Evolutionary conservation across 2,888 invertebrate genomes (phyloP).

Genomic region (Agriopis marginaria): DNA sequence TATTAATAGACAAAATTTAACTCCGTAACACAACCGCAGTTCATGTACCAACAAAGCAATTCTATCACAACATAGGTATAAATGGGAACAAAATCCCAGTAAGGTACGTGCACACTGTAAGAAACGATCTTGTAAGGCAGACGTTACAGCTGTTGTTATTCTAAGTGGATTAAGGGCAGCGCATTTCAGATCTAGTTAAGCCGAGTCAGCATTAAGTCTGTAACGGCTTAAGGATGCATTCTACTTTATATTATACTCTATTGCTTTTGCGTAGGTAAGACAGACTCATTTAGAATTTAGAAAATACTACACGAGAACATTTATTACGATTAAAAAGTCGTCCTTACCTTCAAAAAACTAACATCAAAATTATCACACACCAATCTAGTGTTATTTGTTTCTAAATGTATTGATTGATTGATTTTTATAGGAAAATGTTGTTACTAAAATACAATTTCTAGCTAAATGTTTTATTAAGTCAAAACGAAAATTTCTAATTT

Average conservation of each 20-base stretch:
- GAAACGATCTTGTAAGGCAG: constrained; percentile 65
- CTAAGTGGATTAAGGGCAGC: constrained; percentile 84
- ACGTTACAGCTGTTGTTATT: constrained; percentile 81
- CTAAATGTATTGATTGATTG: too few species aligned
- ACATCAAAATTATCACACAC: too few species aligned
- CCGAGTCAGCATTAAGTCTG: constrained; percentile 78
- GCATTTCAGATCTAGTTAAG: constrained; percentile 83
- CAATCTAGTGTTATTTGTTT: too few species aligned
- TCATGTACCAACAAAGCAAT: constrained; percentile 27
- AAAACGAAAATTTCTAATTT: too few species aligned
- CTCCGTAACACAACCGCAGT: constrained; percentile 8
- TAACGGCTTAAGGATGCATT: constrained; percentile 74
- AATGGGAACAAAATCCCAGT: constrained; percentile 67
- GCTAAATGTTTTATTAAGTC: too few species aligned
- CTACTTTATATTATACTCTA: constrained; percentile 56
- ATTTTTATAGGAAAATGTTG: too few species aligned
- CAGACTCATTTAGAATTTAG: constrained; percentile 26
- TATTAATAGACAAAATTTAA: not conserved
- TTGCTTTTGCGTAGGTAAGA: constrained; percentile 39
- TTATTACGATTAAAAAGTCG: too few species aligned
- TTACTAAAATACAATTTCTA: too few species aligned
- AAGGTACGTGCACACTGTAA: constrained; percentile 63
- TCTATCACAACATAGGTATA: constrained; percentile 57
- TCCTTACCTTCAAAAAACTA: too few species aligned
- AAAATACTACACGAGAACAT: not conserved